Base-by-base conservation (phyloP, 2,113 vertebrate species). In the Limnothrissa miodon region DNA sequence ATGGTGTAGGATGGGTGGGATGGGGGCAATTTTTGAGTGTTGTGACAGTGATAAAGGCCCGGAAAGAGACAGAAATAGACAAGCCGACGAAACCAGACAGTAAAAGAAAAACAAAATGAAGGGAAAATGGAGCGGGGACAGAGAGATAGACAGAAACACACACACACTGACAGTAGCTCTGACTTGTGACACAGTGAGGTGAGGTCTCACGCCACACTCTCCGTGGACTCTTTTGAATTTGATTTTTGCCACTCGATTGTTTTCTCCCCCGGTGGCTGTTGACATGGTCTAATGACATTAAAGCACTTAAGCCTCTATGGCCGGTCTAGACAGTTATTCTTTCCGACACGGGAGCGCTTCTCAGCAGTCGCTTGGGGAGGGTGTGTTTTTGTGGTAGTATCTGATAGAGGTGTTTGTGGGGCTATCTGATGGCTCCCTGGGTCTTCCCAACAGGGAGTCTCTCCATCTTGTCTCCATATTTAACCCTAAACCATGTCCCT, bases 281-380 rank as follows among this genome's bases (percentile, higher is more conserved):
- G 89, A 90, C 90, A 90, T 83, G 83, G 45, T 83, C 83, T 92
- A 89, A 92, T 92, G 86, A 91, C 91, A 92, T 92, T 87, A 93
- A 62, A 85, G 86, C 88, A 89, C 81, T 81, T 81, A 87, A 83
- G 83, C 88, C 79, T 83, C 81, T 11, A 29, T 48, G 80, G 78
- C 51, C 51, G 23, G 51, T 56, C 51, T 21, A 56, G 51, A 56
- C 90, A 80, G 62, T 53, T 90, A 88, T 86, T 56, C 78, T 83
- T 86, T 79, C 87, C 81, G 86, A 89, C 87, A 81, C 51, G 6
- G 19, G 51, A 19, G 51, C 5, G 51, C 42, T 42, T 6, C 42
- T 4, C 42, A 42, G 42, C 42, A 6, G 42, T 42, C 2, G 6
- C 4, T 56, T 5, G 19, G 21, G 5, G 4, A 23, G 19, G 51